phyloP scores from a whole-genome alignment of 2,797 vertebrate genomes.

The Characodon lateralis region DNA sequence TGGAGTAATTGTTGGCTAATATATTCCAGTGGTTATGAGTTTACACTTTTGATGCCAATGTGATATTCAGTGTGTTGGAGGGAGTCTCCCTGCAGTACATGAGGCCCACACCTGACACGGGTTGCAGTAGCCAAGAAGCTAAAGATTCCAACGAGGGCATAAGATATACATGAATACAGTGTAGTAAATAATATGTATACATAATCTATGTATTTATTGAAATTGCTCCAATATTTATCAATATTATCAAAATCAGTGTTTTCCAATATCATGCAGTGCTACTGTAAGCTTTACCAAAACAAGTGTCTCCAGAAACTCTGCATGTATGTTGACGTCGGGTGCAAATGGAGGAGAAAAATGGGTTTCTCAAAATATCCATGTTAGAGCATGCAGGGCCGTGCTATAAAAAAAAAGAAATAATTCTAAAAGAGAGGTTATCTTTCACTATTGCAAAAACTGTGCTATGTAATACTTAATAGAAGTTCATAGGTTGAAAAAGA shows the following conservation, averaged over 20 bases:
- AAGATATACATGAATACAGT: too few species aligned
- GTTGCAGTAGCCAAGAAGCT: too few species aligned
- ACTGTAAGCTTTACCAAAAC: background rate
- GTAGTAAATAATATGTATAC: too few species aligned
- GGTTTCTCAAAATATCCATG: background rate
- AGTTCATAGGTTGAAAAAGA: background rate
- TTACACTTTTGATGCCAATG: too few species aligned
- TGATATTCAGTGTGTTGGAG: too few species aligned
- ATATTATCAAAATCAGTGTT: too few species aligned
- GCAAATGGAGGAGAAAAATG: background rate
- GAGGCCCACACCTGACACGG: too few species aligned
- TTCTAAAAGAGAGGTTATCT: slow-evolving; percentile 3
- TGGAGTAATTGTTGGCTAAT: background rate
- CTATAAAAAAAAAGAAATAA: background rate
- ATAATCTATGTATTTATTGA: too few species aligned
- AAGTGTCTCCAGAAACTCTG: background rate
- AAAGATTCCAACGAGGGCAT: too few species aligned
- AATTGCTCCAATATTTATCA: too few species aligned
- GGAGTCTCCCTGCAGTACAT: too few species aligned
- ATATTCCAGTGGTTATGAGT: background rate
- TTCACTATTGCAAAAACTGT: background rate
- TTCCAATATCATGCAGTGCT: too few species aligned
- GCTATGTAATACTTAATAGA: background rate
- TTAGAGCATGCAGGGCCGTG: background rate
- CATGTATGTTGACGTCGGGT: background rate